Percentiles rank a stretch among this genome's conserved stretches.
Conservation (phyloP, 2,113 vertebrate species). For the Conger conger region DNA sequence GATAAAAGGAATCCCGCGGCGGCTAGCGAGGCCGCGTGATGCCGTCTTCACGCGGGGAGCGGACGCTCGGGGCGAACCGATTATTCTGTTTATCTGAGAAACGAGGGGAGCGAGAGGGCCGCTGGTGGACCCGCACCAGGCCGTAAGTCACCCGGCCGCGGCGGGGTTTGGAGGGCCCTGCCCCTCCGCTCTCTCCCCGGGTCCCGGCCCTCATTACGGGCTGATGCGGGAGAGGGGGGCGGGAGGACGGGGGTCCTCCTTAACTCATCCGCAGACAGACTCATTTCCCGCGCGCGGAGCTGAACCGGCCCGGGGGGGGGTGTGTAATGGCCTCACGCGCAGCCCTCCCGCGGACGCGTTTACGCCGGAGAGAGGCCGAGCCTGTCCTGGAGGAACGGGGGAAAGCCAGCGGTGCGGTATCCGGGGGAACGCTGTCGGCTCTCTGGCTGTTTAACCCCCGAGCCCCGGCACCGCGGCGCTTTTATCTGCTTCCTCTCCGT, state of each 20-base stretch:
- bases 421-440: background rate
- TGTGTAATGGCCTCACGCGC: background rate
- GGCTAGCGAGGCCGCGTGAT: background rate
- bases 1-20: background rate
- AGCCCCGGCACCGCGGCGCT: background rate
- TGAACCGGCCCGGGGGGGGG: background rate
- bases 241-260: background rate
- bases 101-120: conserved; percentile 37
- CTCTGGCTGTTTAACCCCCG: background rate
- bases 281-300: background rate
- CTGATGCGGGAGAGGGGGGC: background rate
- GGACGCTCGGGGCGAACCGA: background rate
- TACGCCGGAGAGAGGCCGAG: background rate
- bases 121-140: background rate
- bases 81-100: conserved; percentile 41
- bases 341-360: background rate
- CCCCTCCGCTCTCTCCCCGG: no score
- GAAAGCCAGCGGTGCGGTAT: background rate
- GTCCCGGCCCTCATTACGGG: no score
- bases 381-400: background rate
- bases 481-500: background rate
- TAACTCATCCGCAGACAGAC: background rate
- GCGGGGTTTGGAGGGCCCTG: no score
- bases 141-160: background rate
- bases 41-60: background rate